Evolutionary conservation across 2,888 invertebrate species (phyloP).

Genomic region (Polymixis lichenea): DNA sequence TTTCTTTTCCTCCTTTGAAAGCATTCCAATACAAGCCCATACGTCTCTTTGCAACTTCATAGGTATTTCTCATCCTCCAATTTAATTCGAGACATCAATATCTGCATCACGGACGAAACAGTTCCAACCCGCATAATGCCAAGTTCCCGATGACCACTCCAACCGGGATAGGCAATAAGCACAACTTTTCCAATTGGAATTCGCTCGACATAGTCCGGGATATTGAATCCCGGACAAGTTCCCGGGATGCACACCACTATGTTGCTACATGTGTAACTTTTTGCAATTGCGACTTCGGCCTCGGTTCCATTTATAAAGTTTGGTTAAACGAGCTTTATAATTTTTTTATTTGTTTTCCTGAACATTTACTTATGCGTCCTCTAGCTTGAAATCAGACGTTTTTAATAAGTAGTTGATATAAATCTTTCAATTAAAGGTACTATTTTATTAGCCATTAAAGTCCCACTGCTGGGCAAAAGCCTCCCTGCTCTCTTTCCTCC

Average conservation of each 20-base stretch:
- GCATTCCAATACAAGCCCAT: conserved; percentile 45
- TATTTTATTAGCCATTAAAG: no score
- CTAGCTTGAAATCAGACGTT: neutral
- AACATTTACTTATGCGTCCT: neutral
- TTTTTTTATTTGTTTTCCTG: conserved; percentile 34
- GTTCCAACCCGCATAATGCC: conserved; percentile 29
- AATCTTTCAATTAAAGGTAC: neutral
- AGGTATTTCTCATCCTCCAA: conserved; percentile 8
- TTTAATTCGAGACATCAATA: conserved; percentile 40
- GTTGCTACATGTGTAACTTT: conserved; percentile 59
- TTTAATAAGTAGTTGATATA: neutral
- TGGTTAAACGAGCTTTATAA: conserved; percentile 19
- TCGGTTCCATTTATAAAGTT: conserved; percentile 47
- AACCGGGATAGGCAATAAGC: conserved; percentile 55
- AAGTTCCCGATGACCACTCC: conserved; percentile 44
- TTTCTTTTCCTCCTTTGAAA: conserved; percentile 48
- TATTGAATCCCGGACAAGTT: conserved; percentile 67
- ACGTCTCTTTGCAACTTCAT: conserved; percentile 8
- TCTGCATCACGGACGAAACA: conserved; percentile 7
- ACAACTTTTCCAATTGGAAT: conserved; percentile 75
- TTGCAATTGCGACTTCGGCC: conserved; percentile 30
- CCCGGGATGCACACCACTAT: conserved; percentile 39
- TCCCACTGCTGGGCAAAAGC: no score
- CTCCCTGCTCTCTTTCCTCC: no score
- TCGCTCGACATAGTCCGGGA: conserved; percentile 63